Evolutionary conservation across 2,888 invertebrate species (phyloP).

Genomic region (Tenthredo distinguenda): DNA sequence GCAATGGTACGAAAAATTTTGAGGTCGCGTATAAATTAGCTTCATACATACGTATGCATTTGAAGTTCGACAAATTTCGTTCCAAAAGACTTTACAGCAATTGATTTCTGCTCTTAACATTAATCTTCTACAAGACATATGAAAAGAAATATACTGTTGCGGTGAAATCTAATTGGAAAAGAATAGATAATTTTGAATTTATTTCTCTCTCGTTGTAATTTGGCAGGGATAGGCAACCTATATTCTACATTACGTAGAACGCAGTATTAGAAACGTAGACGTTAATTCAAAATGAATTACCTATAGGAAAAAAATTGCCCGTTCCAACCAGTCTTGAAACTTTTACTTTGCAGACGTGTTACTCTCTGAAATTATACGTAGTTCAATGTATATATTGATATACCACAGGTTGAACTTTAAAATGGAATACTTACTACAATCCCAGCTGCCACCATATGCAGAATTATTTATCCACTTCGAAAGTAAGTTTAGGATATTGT

Average conservation of each 20-base stretch:
- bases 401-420: background rate
- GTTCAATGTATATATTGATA: no score
- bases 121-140: background rate
- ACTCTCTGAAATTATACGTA: conserved; percentile 14
- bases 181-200: background rate
- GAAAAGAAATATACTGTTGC: background rate
- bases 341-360: conserved; percentile 5
- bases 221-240: background rate
- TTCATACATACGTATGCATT: background rate
- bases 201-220: background rate
- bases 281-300: background rate
- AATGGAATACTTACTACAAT: background rate
- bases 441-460: background rate
- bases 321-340: background rate
- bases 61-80: background rate
- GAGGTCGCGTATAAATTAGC: background rate
- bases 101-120: background rate
- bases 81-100: background rate
- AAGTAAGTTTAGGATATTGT: background rate
- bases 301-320: background rate
- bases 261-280: background rate
- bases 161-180: background rate
- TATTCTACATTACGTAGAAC: background rate
- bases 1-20: conserved; percentile 14
- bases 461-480: background rate